Percentiles rank a stretch among this genome's conserved stretches.
Evolutionary conservation across 2,888 invertebrate species (phyloP).

Genomic region (Antheraea yamamai): DNA sequence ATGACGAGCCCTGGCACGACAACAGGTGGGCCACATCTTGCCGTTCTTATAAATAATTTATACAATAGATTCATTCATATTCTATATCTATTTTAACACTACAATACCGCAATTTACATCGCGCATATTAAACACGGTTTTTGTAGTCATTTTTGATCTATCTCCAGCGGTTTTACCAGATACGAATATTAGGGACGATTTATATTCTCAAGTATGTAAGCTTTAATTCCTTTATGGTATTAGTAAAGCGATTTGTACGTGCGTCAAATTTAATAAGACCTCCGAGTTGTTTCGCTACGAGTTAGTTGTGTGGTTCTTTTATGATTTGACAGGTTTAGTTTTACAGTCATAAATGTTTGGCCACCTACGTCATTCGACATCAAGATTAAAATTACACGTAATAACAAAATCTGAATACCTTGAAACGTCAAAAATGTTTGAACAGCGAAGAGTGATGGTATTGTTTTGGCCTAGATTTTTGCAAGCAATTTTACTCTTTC

Average conservation of each 20-base stretch:
- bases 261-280: conserved; percentile 15
- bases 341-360: conserved; percentile 19
- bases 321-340: conserved; percentile 6
- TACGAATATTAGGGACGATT: conserved; percentile 15
- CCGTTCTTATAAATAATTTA: conserved; percentile 10
- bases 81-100: neutral
- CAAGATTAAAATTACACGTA: conserved; percentile 21
- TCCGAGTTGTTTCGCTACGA: neutral
- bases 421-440: conserved; percentile 40
- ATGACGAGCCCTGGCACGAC: neutral
- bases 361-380: conserved; percentile 14
- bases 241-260: neutral
- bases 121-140: conserved; percentile 12
- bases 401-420: conserved; percentile 26
- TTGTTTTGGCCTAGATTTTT: conserved; percentile 33
- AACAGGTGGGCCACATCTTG: conserved; percentile 1
- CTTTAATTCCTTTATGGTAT: conserved; percentile 15
- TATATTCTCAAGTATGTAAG: conserved; percentile 13
- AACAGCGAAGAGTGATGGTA: conserved; percentile 39
- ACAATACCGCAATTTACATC: conserved; percentile 8
- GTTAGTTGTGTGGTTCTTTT: neutral
- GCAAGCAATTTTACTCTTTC: conserved; percentile 21
- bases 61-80: conserved; percentile 8
- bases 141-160: conserved; percentile 4
- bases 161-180: conserved; percentile 10